phyloP scores from a whole-genome alignment of 1,140 invertebrate species.

The Dryas iulia region DNA sequence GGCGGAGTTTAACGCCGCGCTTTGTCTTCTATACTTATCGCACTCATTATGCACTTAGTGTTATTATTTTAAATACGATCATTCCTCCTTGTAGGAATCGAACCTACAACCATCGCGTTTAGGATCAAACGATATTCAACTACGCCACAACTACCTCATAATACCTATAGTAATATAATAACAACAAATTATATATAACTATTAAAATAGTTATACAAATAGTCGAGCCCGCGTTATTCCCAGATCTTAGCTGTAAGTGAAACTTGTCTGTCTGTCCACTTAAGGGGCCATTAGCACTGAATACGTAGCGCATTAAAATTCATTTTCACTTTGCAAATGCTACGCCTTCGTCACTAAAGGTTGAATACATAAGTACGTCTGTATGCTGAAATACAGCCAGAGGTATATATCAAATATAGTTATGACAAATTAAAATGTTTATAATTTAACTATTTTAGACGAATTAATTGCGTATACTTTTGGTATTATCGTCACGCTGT shows the following conservation, averaged over 20 bases:
- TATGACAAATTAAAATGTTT: not conserved
- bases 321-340: constrained; percentile 28
- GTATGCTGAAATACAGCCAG: not conserved
- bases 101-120: too few species aligned
- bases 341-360: constrained; percentile 6
- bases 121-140: too few species aligned
- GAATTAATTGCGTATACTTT: too few species aligned
- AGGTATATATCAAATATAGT: not conserved
- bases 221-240: not conserved
- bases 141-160: too few species aligned
- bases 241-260: constrained; percentile 5
- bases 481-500: too few species aligned
- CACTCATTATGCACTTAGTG: too few species aligned
- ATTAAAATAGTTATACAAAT: not conserved
- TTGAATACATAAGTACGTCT: not conserved
- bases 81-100: too few species aligned
- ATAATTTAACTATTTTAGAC: too few species aligned
- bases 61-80: too few species aligned
- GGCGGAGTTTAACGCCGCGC: too few species aligned
- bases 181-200: not conserved
- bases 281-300: constrained; percentile 33
- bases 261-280: constrained; percentile 30
- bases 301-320: constrained; percentile 32
- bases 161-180: not conserved
- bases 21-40: too few species aligned